Conservation (phyloP, 2,113 vertebrate species). For the Oceanites oceanicus region DNA sequence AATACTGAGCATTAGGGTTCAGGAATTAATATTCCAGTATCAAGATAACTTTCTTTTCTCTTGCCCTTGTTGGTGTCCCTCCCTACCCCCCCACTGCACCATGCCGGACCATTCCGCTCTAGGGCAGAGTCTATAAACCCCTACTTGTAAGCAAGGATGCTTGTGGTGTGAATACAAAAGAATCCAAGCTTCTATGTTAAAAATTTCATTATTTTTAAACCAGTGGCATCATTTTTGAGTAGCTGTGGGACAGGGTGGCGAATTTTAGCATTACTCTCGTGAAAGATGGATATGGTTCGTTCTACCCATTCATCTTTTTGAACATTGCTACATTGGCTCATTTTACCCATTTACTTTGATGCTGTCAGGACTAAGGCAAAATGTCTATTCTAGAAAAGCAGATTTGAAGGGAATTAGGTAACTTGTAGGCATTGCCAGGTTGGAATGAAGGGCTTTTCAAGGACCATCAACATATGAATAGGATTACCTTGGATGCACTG, state of each 20-base stretch:
- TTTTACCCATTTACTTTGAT: neutral
- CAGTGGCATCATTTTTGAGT: neutral
- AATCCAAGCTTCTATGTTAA: neutral
- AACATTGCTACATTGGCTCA: neutral
- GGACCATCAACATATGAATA: slow-evolving; percentile 33
- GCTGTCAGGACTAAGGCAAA: neutral
- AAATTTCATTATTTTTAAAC: neutral
- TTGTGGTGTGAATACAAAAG: neutral
- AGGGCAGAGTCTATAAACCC: neutral
- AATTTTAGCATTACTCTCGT: neutral
- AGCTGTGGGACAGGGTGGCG: neutral
- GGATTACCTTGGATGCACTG: slow-evolving; percentile 48
- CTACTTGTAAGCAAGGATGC: neutral
- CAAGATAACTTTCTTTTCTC: neutral
- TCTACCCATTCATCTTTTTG: neutral
- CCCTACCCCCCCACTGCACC: too few relatives aligned
- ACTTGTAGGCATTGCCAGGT: neutral
- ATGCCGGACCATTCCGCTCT: too few relatives aligned
- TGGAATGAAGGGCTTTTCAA: slow-evolving; percentile 40
- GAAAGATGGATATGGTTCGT: neutral
- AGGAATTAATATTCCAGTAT: neutral
- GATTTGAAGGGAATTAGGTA: slow-evolving; percentile 15
- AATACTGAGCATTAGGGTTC: neutral
- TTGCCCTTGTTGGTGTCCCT: neutral
- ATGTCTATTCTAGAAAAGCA: neutral